A percentile compares a stretch with the other conserved stretches of the same genome.
Conservation (phyloP, 2,113 vertebrate species). For the Sorex araneus region DNA sequence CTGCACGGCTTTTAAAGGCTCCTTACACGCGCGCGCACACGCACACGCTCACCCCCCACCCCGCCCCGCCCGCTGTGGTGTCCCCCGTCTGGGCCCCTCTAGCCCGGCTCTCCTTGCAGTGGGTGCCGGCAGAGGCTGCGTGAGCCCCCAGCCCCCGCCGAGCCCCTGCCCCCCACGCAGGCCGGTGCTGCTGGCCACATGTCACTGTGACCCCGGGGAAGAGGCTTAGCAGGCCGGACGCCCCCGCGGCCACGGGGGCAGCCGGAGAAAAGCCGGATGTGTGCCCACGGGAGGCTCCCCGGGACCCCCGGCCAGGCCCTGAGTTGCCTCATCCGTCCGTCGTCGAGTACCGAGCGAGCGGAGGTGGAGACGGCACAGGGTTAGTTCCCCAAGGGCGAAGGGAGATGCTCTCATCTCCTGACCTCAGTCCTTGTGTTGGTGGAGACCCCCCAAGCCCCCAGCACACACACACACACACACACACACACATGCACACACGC, state of each 20-base stretch:
- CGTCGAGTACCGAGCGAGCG: constrained; percentile 86
- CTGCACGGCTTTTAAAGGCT: constrained; percentile 93
- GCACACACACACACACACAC: too few relatives aligned
- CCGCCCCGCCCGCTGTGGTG: constrained; percentile 88
- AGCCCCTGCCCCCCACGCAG: constrained; percentile 79
- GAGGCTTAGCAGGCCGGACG: constrained; percentile 84
- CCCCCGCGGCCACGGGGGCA: neutral
- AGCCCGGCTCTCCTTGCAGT: constrained; percentile 80
- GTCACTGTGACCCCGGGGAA: constrained; percentile 85
- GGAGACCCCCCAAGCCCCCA: too few relatives aligned
- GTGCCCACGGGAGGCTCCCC: constrained; percentile 13
- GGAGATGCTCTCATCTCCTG: constrained; percentile 68
- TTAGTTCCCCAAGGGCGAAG: constrained; percentile 81
- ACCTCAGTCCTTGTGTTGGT: too few relatives aligned
- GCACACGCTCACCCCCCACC: too few relatives aligned
- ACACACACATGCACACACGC: too few relatives aligned
- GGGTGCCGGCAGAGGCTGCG: constrained; percentile 88
- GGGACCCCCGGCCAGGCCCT: constrained; percentile 86
- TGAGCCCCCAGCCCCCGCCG: constrained; percentile 82
- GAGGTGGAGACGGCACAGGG: constrained; percentile 83
- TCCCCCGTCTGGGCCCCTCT: constrained; percentile 90
- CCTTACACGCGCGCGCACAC: constrained; percentile 68
- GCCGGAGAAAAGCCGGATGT: too few relatives aligned
- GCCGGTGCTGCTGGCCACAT: constrained; percentile 88
- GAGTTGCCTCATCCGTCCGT: constrained; percentile 76